These are phyloP conservation scores for Pseudomyrmex flavicornis DNA, from an alignment of 1,140 invertebrate species.

Conservation along the genomic window DNA sequence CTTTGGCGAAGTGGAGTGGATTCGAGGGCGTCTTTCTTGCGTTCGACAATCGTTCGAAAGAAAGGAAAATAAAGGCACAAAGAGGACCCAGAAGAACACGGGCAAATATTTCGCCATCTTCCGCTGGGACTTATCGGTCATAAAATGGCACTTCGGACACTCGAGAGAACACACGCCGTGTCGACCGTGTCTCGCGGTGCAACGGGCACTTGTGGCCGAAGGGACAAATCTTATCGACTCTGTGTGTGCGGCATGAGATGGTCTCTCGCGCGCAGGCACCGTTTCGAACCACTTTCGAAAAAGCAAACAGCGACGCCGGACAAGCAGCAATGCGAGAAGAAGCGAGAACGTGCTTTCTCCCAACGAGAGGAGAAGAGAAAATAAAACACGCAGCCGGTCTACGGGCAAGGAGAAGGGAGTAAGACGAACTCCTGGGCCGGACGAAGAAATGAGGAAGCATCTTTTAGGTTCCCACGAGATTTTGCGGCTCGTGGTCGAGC, in stretches of 20 bases:
- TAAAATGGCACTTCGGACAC: slow-evolving; percentile 53
- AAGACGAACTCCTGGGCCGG: slow-evolving; percentile 48
- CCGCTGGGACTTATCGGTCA: slow-evolving; percentile 55
- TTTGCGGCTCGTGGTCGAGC: slow-evolving; percentile 77
- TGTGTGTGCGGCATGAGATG: slow-evolving; percentile 5
- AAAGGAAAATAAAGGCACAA: slow-evolving; percentile 28
- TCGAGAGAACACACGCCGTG: background rate
- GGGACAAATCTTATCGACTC: slow-evolving; percentile 63
- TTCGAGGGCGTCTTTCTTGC: background rate
- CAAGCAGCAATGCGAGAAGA: slow-evolving; percentile 1
- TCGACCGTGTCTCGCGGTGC: slow-evolving; percentile 30
- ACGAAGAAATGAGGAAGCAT: slow-evolving; percentile 73
- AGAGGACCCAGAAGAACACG: slow-evolving; percentile 7
- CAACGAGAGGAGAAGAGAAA: slow-evolving; percentile 25
- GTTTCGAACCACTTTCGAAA: slow-evolving; percentile 63
- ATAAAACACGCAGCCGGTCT: slow-evolving; percentile 46
- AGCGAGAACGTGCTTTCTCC: background rate
- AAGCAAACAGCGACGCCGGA: slow-evolving; percentile 64
- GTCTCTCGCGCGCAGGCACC: slow-evolving; percentile 16
- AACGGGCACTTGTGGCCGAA: slow-evolving; percentile 16
- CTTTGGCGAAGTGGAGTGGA: background rate
- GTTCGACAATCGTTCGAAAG: background rate
- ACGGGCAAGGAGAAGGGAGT: slow-evolving; percentile 46
- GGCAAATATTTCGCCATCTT: slow-evolving; percentile 60
- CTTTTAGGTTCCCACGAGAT: slow-evolving; percentile 80